phyloP scores from a whole-genome alignment of 1,140 invertebrate species.

The Eueides isabella region DNA sequence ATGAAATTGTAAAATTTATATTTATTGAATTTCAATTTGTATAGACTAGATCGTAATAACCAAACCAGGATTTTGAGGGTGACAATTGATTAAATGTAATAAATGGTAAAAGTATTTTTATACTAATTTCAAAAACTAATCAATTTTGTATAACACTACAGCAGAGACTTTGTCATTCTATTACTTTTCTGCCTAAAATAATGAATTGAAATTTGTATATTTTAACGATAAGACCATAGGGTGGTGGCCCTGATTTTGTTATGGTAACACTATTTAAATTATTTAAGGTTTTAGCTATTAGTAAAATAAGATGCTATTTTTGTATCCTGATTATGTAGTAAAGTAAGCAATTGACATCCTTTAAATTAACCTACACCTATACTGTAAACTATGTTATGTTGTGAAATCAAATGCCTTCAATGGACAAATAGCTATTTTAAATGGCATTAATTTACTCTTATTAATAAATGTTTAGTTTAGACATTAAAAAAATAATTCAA shows the following conservation, averaged over 20 bases:
- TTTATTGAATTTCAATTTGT: neutral
- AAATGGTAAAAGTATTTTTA: no score
- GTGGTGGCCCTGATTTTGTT: conserved; percentile 9
- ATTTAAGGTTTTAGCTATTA: conserved; percentile 26
- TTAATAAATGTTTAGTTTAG: neutral
- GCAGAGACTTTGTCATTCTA: neutral
- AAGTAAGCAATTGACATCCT: neutral
- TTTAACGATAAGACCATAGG: neutral
- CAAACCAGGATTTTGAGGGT: neutral
- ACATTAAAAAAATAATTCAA: neutral
- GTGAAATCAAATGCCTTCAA: no score
- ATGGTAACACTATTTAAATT: conserved; percentile 1
- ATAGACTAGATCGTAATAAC: neutral
- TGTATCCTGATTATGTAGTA: conserved; percentile 19
- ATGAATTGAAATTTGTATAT: conserved; percentile 15
- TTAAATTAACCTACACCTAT: no score
- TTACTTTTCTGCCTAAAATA: conserved; percentile 12
- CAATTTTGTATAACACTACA: neutral
- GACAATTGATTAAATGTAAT: neutral
- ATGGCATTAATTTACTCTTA: neutral
- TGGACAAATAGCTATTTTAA: no score
- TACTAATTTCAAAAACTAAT: neutral
- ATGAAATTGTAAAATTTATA: neutral
- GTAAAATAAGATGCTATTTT: conserved; percentile 36
- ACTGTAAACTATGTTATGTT: no score